Conservation (phyloP, 2,888 invertebrate species). For the Drosophila macrothrix region DNA sequence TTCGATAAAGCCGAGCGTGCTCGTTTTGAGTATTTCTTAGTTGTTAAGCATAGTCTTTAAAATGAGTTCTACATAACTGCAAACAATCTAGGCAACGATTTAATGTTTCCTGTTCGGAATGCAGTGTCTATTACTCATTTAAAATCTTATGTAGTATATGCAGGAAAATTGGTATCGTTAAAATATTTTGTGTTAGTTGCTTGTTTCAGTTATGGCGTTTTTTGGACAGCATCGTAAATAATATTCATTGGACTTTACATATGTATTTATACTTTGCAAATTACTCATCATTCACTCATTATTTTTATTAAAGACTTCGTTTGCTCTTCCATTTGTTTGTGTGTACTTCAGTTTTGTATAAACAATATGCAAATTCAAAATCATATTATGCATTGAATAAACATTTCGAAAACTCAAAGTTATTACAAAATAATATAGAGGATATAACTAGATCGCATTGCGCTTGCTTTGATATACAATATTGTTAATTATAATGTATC, state of each 20-base stretch:
- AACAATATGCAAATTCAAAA: constrained; percentile 36
- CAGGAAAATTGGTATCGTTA: constrained; percentile 10
- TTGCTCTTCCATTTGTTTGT: constrained; percentile 12
- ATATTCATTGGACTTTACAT: constrained; percentile 32
- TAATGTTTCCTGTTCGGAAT: not conserved
- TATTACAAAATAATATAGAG: constrained; percentile 15
- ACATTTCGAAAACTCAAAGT: constrained; percentile 15
- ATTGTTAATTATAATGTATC: constrained; percentile 64
- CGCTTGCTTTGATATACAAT: constrained; percentile 63
- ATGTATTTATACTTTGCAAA: constrained; percentile 10
- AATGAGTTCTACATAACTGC: constrained; percentile 2
- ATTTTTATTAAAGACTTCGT: constrained; percentile 51
- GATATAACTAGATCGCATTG: constrained; percentile 53
- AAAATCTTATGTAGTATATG: constrained; percentile 25
- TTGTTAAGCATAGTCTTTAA: constrained; percentile 24
- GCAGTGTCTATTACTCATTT: constrained; percentile 11
- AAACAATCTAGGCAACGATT: not conserved
- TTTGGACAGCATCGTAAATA: constrained; percentile 66
- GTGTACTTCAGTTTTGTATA: constrained; percentile 38
- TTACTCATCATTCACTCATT: constrained; percentile 55
- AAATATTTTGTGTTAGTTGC: constrained; percentile 22
- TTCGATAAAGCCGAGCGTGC: constrained; percentile 18
- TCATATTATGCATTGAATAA: constrained; percentile 12
- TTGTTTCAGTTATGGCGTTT: constrained; percentile 62
- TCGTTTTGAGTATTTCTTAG: constrained; percentile 50